These are phyloP conservation scores for Chouioia cunea DNA, from an alignment of 2,888 invertebrate species.

Conservation along the genomic window DNA sequence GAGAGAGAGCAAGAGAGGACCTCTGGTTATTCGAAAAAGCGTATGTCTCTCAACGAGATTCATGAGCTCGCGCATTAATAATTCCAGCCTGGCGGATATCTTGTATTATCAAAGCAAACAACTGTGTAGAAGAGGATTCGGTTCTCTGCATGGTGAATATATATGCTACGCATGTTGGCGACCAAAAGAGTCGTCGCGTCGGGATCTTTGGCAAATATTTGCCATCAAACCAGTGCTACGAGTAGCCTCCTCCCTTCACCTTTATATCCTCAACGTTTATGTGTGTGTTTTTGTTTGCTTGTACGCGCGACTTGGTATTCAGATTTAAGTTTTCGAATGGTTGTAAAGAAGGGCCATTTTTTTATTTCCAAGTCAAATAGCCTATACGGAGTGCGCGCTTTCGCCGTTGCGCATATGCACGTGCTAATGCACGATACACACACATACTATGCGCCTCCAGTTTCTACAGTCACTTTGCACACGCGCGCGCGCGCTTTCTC, in stretches of 20 bases:
- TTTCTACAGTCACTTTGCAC: background rate
- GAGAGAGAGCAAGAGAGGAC: background rate
- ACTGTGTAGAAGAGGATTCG: slow-evolving; percentile 48
- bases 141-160: slow-evolving; percentile 34
- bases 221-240: slow-evolving; percentile 53
- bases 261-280: slow-evolving; percentile 1
- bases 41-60: slow-evolving; percentile 21
- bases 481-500: background rate
- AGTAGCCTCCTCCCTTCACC: slow-evolving; percentile 43
- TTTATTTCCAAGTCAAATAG: background rate
- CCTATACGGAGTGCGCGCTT: too few relatives aligned
- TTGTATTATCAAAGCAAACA: slow-evolving; percentile 59
- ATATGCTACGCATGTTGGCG: too few relatives aligned
- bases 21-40: background rate
- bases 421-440: slow-evolving; percentile 32
- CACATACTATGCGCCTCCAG: slow-evolving; percentile 5
- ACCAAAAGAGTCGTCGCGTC: slow-evolving; percentile 17
- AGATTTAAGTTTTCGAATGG: slow-evolving; percentile 55
- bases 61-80: slow-evolving; percentile 47
- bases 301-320: slow-evolving; percentile 57
- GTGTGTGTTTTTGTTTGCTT: slow-evolving; percentile 35
- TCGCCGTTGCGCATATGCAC: background rate
- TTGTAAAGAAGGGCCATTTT: slow-evolving; percentile 20
- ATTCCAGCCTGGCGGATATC: slow-evolving; percentile 48
- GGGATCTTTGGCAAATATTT: slow-evolving; percentile 62